Base-by-base conservation (phyloP, 2,797 vertebrate genomes). In the Betta splendens region DNA sequence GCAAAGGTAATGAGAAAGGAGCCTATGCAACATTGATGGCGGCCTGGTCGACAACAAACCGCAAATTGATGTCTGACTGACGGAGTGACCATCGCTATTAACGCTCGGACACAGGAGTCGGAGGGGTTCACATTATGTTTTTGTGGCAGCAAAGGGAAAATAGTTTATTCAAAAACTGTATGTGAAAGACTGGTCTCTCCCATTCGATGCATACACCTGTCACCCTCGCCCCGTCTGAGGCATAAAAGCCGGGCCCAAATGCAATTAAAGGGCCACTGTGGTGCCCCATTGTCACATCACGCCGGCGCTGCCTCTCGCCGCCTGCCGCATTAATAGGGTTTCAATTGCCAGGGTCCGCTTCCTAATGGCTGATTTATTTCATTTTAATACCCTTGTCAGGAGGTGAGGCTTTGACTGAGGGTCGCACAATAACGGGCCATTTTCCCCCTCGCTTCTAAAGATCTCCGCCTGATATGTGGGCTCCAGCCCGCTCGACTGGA, bases 351-450 rank as follows among this genome's bases (percentile, higher is more conserved):
- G 84, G 42, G 75, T 87, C 78, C 49, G 79, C 80, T 81, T 91
- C 88, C 87, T 90, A 92, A 92, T 92, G 89, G 89, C 89, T 92
- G 90, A 92, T 92, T 93, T 92, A 93, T 92, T 92, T 91, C 87
- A 89, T 92, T 93, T 91, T 92, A 93, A 92, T 92, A 89, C 88
- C 86, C 90, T 88, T 91, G 91, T 93, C 90, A 92, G 78, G 88
- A 88, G 87, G 85, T 85, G 85, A 76, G 85, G 87, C 86, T 76
- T 75, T 54, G 51, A 75, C 81, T 83, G 86, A 61, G 85, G 75
- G 49, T 75, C 62, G 49, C 87, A 88, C 92, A 90, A 91, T 90
- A 83, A 84, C 72, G 70, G 78, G 72, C 77, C 77, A 81, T 86
- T 87, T 87, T 79, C 75, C 38, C 54, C 47, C 77, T 90, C 86